phyloP scores from a whole-genome alignment of 2,888 invertebrate species.

The Boloria euphrosyne region DNA sequence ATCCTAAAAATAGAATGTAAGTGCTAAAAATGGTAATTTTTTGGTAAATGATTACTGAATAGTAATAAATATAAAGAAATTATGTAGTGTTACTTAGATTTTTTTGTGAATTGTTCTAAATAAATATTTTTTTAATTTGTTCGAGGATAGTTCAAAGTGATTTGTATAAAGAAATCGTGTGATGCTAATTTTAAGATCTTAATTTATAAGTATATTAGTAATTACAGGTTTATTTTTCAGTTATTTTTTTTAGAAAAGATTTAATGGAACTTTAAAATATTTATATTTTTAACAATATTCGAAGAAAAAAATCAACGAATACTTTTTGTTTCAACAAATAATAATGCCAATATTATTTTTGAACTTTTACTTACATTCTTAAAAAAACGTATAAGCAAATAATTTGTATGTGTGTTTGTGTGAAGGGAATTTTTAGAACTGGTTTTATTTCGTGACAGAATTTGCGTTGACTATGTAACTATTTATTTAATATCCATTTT shows the following conservation, averaged over 20 bases:
- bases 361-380: neutral
- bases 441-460: constrained; percentile 14
- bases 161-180: constrained; percentile 24
- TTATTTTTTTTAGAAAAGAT: neutral
- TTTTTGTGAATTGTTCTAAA: neutral
- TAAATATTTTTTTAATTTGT: constrained; percentile 8
- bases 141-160: neutral
- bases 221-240: no score
- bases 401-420: constrained; percentile 18
- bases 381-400: neutral
- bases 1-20: no score
- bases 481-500: constrained; percentile 7
- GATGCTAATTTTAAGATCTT: constrained; percentile 23
- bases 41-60: neutral
- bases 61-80: constrained; percentile 7
- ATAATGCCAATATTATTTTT: no score
- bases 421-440: neutral
- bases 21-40: constrained; percentile 2
- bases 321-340: no score
- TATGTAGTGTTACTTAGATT: constrained; percentile 1
- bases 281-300: neutral
- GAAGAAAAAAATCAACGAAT: no score
- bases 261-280: neutral
- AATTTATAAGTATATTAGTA: constrained; percentile 5
- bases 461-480: neutral